phyloP scores from a whole-genome alignment of 2,888 invertebrate genomes.

The Auanema sp. region DNA sequence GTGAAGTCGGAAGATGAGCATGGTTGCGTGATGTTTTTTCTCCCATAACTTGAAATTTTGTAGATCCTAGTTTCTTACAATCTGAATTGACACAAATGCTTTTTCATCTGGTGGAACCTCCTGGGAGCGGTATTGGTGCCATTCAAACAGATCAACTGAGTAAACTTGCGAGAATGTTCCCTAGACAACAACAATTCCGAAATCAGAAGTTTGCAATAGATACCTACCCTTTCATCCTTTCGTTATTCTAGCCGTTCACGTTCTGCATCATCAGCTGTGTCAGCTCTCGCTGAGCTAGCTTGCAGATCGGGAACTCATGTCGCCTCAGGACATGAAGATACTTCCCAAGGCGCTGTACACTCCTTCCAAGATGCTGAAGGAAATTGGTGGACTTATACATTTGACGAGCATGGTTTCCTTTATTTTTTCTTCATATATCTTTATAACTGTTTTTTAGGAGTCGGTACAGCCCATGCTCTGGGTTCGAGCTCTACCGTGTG shows the following conservation, averaged over 20 bases:
- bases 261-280: conserved; percentile 1
- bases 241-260: background rate
- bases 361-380: conserved; percentile 65
- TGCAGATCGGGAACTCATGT: conserved; percentile 71
- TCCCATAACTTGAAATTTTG: background rate
- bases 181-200: conserved; percentile 2
- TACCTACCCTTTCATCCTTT: too few relatives aligned
- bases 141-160: conserved; percentile 59
- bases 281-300: conserved; percentile 53
- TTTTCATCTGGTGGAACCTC: background rate
- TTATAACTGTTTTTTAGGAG: conserved; percentile 22
- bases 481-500: conserved; percentile 47
- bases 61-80: background rate
- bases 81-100: background rate
- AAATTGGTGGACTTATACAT: conserved; percentile 84
- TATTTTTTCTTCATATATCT: background rate
- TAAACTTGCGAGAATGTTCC: conserved; percentile 9
- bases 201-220: background rate
- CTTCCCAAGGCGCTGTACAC: conserved; percentile 76
- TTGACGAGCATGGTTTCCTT: conserved; percentile 76
- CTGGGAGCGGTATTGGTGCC: conserved; percentile 38
- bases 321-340: conserved; percentile 81
- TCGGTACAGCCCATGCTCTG: conserved; percentile 58
- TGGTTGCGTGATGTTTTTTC: background rate
- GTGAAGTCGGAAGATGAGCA: conserved; percentile 9